Evolutionary conservation across 1,140 invertebrate genomes (phyloP), one percentile per base, ranked within the genome.

Genomic region (Wiebesia pumilae): DNA sequence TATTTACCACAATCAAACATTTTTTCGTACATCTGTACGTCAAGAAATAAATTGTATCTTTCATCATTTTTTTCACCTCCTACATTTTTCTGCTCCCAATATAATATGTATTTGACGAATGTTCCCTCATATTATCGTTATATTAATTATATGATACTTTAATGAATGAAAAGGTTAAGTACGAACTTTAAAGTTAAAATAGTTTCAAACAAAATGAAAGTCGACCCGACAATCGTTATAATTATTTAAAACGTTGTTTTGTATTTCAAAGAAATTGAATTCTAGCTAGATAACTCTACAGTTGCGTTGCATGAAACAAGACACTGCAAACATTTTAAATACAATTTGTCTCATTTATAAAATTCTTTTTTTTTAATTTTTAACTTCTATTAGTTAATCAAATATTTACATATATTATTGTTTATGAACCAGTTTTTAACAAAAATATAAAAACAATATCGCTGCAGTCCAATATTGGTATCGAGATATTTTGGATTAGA

Each of bases 291-390:
- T 62, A 83, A 77, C 24, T 83, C 35, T 62, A 83, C 33, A 62
- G 40, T 67, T 78, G 38, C 73, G 30, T 43, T 35, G 54, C 54
- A 35, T 35, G 82, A 84, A 84, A 84, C 24, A 65, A 77, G 71
- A 84, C n/a, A 84, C 81, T 73, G 67, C 33, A 71, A n/a, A 67
- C 51, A 83, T 67, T 73, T 24, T n/a, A 67, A 38, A 21, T n/a
- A 40, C 67, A 47, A 71, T 71, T 73, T 40, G 67, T 43, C 58
- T 43, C 30, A 47, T 38, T 82, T 69, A 71, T 67, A n/a, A 27
- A 21, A 19, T 69, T 81, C 10, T 43, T 21, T 47, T 16, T 69
- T 30, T 19, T 6, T 51, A 0, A 35, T 24, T 65, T 65, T 65
- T 80, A 65, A 24, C 47, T 79, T n/a, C 12, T 35, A 79, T 35